phyloP scores from a whole-genome alignment of 2,797 vertebrate species.

The Capromys pilorides region DNA sequence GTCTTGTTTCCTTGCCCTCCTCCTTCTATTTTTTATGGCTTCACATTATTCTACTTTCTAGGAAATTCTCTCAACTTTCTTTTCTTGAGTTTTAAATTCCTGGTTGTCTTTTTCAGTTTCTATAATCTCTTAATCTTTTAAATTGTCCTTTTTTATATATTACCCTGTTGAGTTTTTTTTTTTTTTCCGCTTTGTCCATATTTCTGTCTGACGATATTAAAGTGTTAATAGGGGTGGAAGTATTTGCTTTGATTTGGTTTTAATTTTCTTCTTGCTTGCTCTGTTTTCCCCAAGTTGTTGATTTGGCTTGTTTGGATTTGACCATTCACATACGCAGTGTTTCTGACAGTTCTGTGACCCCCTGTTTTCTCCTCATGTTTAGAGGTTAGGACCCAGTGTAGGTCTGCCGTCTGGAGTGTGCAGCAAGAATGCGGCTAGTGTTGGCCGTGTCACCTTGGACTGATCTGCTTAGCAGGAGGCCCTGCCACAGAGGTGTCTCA shows the following conservation, averaged over 20 bases:
- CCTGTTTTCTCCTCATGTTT: constrained; percentile 42
- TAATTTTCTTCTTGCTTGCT: neutral
- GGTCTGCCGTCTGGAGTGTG: neutral
- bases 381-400: neutral
- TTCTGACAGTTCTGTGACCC: neutral
- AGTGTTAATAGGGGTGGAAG: neutral
- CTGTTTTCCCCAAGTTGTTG: neutral
- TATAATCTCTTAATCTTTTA: neutral
- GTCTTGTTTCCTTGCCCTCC: neutral
- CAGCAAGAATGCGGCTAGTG: neutral
- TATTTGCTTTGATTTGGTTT: neutral
- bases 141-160: neutral
- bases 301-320: neutral
- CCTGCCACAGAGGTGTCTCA: neutral
- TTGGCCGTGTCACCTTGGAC: neutral
- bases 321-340: neutral
- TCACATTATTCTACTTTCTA: neutral
- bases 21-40: neutral
- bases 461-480: neutral
- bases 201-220: neutral
- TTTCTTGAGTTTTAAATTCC: constrained; percentile 21
- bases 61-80: constrained; percentile 6
- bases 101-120: neutral
- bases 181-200: neutral
- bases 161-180: neutral